These are phyloP conservation scores for Camponotus pennsylvanicus DNA, from an alignment of 1,140 invertebrate species.

Conservation along the genomic window DNA sequence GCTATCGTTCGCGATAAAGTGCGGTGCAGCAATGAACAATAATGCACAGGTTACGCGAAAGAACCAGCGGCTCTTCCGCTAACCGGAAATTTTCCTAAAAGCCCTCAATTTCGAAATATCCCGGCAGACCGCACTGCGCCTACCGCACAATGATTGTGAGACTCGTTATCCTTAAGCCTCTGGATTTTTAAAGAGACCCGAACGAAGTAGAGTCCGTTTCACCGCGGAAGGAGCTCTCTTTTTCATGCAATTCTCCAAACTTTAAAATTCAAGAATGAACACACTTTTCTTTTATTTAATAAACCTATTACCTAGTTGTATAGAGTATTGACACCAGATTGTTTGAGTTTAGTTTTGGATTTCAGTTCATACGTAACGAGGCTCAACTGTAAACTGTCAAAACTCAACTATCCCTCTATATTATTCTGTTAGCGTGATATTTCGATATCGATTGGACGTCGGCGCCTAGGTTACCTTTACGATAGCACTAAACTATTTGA, in stretches of 20 bases:
- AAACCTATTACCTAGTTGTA: no score
- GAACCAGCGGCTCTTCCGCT: constrained; percentile 14
- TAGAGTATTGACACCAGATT: neutral
- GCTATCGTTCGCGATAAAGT: constrained; percentile 36
- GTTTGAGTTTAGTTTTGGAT: neutral
- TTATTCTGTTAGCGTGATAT: neutral
- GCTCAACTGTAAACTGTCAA: neutral
- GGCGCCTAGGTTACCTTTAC: constrained; percentile 23
- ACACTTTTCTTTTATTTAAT: neutral
- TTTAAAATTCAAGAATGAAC: neutral
- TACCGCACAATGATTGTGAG: constrained; percentile 23
- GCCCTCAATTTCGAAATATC: constrained; percentile 45
- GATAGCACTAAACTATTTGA: constrained; percentile 43
- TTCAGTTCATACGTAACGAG: neutral
- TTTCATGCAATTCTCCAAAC: neutral
- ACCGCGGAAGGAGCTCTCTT: neutral
- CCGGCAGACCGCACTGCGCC: neutral
- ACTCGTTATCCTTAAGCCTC: constrained; percentile 24
- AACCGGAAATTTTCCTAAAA: constrained; percentile 54
- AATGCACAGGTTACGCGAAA: constrained; percentile 5
- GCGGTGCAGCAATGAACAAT: neutral
- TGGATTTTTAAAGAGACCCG: constrained; percentile 27
- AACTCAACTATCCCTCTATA: neutral
- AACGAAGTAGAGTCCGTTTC: neutral
- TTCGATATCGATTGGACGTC: constrained; percentile 1